Base-by-base conservation (phyloP, 2,113 vertebrate genomes). In the Nothobranchius furzeri region DNA sequence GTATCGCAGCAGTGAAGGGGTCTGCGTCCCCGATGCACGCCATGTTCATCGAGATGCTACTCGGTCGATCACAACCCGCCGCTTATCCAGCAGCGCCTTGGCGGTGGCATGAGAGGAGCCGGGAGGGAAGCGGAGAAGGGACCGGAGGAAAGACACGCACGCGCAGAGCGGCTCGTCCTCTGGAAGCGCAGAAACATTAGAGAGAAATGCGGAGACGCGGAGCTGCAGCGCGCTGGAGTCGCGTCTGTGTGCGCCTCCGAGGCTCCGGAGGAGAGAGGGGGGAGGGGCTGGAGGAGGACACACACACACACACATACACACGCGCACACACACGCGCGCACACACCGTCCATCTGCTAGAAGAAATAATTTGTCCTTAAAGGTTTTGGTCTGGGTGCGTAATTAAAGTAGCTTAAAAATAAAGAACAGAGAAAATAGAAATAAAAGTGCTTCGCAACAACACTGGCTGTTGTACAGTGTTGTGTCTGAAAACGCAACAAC, bases 21-120 rank as follows among this genome's bases (percentile, higher is more conserved):
- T 93, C 95, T 67, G 96, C 93, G 88, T 96, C 95, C 85, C 95
- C 95, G 62, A 96, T 90, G 58, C 94, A 94, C 89, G 95, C 94
- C 94, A 96, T 95, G 20, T 87, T 94, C 90, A 91, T 73, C 8
- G 87, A 91, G 82, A 84, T 82, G 75, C 84, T 79, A 46, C 84
- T 86, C 11, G 84, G 59, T 60, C 88, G 62, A 13, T 79, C 84
- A 83, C 79, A 85, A 40, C 7, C 4, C 42, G 49, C 55, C 68
- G 60, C 45, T 64, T 8, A 46, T 81, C 70, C 62, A 7, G 77
- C 62, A 7, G 77, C 63, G 70, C 70, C 68, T 48, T 12, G 55
- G 2, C 72, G 78, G 82, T 60, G 75, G 71, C 84, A 87, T 82
- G 77, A 78, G 80, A 56, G 45, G 76, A 45, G 10, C 62, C n/a